Evolutionary conservation across 1,140 invertebrate species (phyloP), one percentile per base, ranked within the genome.

Genomic region (Anastatus disparis): DNA sequence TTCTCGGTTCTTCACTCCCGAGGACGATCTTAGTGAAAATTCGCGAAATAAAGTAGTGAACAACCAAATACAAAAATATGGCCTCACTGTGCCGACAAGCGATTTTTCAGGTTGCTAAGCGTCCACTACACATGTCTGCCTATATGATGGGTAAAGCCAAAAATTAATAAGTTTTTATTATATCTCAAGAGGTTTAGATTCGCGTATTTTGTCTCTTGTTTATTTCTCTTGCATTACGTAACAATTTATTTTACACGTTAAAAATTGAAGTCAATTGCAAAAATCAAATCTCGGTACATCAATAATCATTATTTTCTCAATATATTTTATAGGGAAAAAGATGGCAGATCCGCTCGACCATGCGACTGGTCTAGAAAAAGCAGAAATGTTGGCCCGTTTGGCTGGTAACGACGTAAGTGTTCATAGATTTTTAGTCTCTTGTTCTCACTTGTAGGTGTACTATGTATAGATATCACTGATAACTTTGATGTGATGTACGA

Each of bases 341-440:
- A 1, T 94, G 88, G 86, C 93, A 35, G 95, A 97, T 84, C 93
- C 94, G 13, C 74, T 97, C 75, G 96, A 98, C 77, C 95, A 96
- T 84, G 93, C 96, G 2, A 97, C 96, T 68, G 97, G 97, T 77
- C 78, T 95, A 35, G 96, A 98, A 82, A 95, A 95, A 84, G 91
- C 91, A 77, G 95, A 98, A 86, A 83, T 98, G 73, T 82, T 97
- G 67, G 93, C 95, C 10, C 87, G 91, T 79, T 86, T 92, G 71
- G 91, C 92, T 76, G 97, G 97, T 74, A 93, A 97, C 83, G 93
- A 95, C 76, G 92, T 92, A 82, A 88, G 87, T 86, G 52, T 38
- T 61, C 13, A 4, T 26, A 42, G 15, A 8, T 42, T 53, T 55
- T n/a, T n/a, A n/a, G n/a, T n/a, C n/a, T n/a, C n/a, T n/a, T n/a